Evolutionary conservation across 1,140 invertebrate genomes (phyloP).

Genomic region (Hormaphis cornu): DNA sequence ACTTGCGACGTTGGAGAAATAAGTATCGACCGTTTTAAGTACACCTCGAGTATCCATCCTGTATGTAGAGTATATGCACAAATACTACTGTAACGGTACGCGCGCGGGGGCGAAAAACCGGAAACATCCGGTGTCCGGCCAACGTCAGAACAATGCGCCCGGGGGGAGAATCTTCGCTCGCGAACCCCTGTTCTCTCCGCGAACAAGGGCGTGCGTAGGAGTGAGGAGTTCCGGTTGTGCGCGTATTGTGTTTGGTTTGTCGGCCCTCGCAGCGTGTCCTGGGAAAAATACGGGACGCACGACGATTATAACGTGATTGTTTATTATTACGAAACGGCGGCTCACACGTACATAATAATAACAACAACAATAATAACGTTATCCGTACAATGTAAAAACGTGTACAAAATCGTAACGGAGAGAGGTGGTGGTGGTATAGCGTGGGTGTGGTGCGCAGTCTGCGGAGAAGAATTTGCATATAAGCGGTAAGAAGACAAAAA

Average conservation of each 20-base stretch:
- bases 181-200: slow-evolving; percentile 10
- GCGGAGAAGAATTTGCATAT: slow-evolving; percentile 10
- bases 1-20: no score
- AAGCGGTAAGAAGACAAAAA: no score
- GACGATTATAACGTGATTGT: slow-evolving; percentile 19
- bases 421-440: slow-evolving; percentile 4
- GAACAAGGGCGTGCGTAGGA: slow-evolving; percentile 15
- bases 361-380: background rate
- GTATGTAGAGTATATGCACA: background rate
- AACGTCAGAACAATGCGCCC: background rate
- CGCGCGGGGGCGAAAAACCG: slow-evolving; percentile 27
- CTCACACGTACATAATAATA: background rate
- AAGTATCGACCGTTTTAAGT: no score
- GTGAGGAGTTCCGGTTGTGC: slow-evolving; percentile 25
- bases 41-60: no score
- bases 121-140: slow-evolving; percentile 26
- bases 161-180: slow-evolving; percentile 16
- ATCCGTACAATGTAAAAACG: no score
- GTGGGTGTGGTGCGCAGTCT: background rate
- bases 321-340: slow-evolving; percentile 14
- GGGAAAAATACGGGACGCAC: slow-evolving; percentile 13
- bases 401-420: background rate
- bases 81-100: background rate
- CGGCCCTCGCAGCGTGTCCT: background rate
- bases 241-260: background rate